Conservation (phyloP, 2,797 vertebrate genomes). For the Gymnodraco acuticeps region DNA sequence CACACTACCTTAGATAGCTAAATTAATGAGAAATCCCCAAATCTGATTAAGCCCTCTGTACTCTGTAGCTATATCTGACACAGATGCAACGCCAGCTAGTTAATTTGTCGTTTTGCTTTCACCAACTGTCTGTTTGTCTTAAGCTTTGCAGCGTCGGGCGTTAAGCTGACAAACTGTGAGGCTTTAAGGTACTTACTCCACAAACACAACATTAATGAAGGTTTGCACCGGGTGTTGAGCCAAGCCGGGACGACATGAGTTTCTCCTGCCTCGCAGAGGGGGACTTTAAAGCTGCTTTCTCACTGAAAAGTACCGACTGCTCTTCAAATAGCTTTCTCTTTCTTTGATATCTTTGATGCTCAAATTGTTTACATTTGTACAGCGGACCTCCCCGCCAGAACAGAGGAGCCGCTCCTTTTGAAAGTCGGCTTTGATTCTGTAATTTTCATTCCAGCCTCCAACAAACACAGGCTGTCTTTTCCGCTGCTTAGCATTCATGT, state of each 20-base stretch:
- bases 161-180: not conserved
- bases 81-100: slow-evolving; percentile 1
- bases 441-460: slow-evolving; percentile 33
- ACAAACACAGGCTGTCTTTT: slow-evolving; percentile 29
- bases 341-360: slow-evolving; percentile 38
- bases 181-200: not conserved
- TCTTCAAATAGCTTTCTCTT: slow-evolving; percentile 28
- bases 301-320: slow-evolving; percentile 4
- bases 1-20: slow-evolving; percentile 54
- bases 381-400: slow-evolving; percentile 17
- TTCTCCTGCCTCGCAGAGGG: not conserved
- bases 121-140: slow-evolving; percentile 32
- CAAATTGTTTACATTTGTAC: slow-evolving; percentile 37
- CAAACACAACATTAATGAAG: slow-evolving; percentile 3
- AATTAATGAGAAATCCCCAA: slow-evolving; percentile 46
- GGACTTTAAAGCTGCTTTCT: not conserved
- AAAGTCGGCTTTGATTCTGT: slow-evolving; percentile 44
- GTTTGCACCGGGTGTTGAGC: not conserved
- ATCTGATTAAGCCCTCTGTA: slow-evolving; percentile 56
- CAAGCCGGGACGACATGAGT: not conserved
- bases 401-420: slow-evolving; percentile 17
- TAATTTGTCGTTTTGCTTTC: slow-evolving; percentile 29
- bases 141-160: slow-evolving; percentile 17
- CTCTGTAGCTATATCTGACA: slow-evolving; percentile 39
- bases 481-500: slow-evolving; percentile 20